Conservation (phyloP, 37 sponge, comb jelly and placozoan genomes). For the Ianthella basta region DNA sequence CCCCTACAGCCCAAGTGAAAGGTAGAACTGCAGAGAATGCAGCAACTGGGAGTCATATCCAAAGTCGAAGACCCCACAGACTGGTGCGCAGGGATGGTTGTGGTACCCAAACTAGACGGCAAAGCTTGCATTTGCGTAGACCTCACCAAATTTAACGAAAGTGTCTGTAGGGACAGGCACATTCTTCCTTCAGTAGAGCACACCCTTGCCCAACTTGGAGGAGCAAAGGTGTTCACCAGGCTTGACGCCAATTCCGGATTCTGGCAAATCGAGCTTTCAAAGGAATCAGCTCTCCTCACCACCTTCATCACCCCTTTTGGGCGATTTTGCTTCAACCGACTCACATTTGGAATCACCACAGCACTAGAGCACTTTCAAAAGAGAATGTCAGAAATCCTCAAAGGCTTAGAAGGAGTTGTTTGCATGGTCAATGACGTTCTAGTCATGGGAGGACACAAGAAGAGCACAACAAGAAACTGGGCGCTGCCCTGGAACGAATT, state of each 20-base stretch:
- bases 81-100: slow-evolving; percentile 63
- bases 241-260: slow-evolving; percentile 54
- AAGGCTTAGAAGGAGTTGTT: slow-evolving; percentile 44
- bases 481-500: slow-evolving; percentile 25
- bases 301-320: slow-evolving; percentile 57
- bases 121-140: slow-evolving; percentile 57
- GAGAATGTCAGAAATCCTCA: slow-evolving; percentile 32
- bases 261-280: slow-evolving; percentile 41
- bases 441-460: slow-evolving; percentile 32
- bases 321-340: slow-evolving; percentile 30
- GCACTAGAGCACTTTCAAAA: slow-evolving; percentile 57
- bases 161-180: slow-evolving; percentile 51
- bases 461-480: slow-evolving; percentile 45
- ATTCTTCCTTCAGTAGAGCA: slow-evolving; percentile 61
- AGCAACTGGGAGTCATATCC: slow-evolving; percentile 37
- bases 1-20: slow-evolving; percentile 43
- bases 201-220: slow-evolving; percentile 36
- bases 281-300: slow-evolving; percentile 22
- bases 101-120: slow-evolving; percentile 40
- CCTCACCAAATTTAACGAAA: slow-evolving; percentile 48
- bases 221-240: slow-evolving; percentile 44
- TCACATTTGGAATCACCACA: slow-evolving; percentile 54
- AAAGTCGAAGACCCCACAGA: slow-evolving; percentile 41
- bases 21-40: slow-evolving; percentile 59
- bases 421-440: slow-evolving; percentile 48